These are phyloP conservation scores for Antheraea yamamai DNA, from an alignment of 2,888 invertebrate species.

Conservation along the genomic window DNA sequence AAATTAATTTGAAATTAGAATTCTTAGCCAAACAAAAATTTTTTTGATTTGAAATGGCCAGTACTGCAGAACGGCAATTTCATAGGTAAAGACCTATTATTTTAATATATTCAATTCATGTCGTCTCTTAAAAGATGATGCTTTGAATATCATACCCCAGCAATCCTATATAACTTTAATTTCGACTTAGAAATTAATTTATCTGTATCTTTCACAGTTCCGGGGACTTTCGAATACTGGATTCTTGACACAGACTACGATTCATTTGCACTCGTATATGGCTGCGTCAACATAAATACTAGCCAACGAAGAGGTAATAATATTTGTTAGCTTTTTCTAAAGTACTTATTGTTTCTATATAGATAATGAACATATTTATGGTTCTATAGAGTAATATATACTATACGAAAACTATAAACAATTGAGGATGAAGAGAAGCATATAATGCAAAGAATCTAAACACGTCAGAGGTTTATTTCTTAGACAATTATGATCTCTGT, in stretches of 20 bases:
- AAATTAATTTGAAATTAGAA: too few species aligned
- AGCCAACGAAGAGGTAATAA: conserved; percentile 38
- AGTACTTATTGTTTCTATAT: neutral
- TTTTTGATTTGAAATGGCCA: too few species aligned
- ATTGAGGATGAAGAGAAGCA: too few species aligned
- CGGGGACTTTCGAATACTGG: conserved; percentile 39
- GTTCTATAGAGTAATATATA: neutral
- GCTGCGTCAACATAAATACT: conserved; percentile 70
- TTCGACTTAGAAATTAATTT: neutral
- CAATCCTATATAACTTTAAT: neutral
- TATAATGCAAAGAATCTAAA: too few species aligned
- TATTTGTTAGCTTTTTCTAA: neutral
- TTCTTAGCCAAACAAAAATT: too few species aligned
- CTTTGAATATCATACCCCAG: neutral
- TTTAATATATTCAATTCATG: too few species aligned
- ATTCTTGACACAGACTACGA: conserved; percentile 81
- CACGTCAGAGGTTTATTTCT: too few species aligned
- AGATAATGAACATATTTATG: neutral
- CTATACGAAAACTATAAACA: too few species aligned
- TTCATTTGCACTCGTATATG: conserved; percentile 83
- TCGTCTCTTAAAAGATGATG: too few species aligned
- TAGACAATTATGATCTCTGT: too few species aligned
- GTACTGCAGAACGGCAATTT: too few species aligned
- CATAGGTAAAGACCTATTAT: too few species aligned
- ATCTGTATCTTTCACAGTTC: conserved; percentile 33